Evolutionary conservation across 2,888 invertebrate species (phyloP), one percentile per base, ranked within the genome.

Genomic region (Andrena bicolor): DNA sequence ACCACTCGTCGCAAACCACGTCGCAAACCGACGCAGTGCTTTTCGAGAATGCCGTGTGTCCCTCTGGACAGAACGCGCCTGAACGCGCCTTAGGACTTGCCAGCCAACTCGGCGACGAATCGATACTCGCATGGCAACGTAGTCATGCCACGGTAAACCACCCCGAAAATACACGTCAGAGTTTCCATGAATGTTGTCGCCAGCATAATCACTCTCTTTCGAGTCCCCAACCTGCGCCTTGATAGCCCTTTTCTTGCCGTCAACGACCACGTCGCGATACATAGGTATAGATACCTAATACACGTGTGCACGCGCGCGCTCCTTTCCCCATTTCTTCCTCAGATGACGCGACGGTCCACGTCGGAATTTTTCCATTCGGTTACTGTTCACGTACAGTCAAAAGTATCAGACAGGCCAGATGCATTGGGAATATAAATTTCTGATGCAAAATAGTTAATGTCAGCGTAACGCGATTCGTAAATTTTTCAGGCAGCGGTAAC

Each of bases 121-220:
- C 82, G 82, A 83, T 83, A 81, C 51, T 73, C 60, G 68, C 81
- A 70, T 83, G 60, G 81, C 81, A 81, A 83, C 82, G 61, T 53
- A 28, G 6, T 58, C 48, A 49, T 51, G 56, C 8, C 23, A 23
- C 23, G 23, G 32, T 68, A 64, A 76, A 76, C 32, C 20, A 23
- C 16, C 6, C 23, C 10, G 6, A 63, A 56, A 56, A 41, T 66
- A 32, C 30, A 10, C 35, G 2, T 35, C 30, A 5, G 7, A 13
- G 53, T 64, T 63, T 56, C 35, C 58, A 30, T 10, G 6, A 13
- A 49, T 16, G 20, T 16, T 16, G 0, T 28, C 20, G 13, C n/a
- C 30, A 8, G 28, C 16, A 4, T 56, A 23, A 3, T 30, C n/a
- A 49, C 28, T 66, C 6, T 10, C n/a, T 49, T 28, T 10, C 28